Base-by-base conservation (phyloP, 1,140 invertebrate genomes). In the Drosophila nasuta region DNA sequence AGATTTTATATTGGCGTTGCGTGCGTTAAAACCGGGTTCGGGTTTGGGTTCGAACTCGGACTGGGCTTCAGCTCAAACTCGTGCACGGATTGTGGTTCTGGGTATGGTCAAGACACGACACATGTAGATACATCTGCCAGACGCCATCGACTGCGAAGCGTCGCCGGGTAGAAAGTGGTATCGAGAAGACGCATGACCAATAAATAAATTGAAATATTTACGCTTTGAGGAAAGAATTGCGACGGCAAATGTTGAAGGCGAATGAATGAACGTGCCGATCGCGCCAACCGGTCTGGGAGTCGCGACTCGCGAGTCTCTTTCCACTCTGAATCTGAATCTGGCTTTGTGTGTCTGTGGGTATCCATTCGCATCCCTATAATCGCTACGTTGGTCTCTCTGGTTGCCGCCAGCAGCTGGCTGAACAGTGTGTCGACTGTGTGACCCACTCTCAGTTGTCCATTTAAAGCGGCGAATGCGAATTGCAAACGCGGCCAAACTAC, bases 201-300 rank as follows among this genome's bases (percentile, higher is more conserved):
- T 77, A 83, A 87, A 87, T 83, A 83, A 88, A 87, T 87, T 87
- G 83, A 87, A 87, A 87, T 87, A 83, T 83, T 87, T 77, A 87
- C 80, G 83, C 79, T 82, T 63, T 73, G 25, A 65, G 48, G 25
- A 73, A 86, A 77, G 77, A 88, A 88, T 77, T 68, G 33, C 38
- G 35, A 38, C 6, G 35, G 15, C 25, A 25, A 25, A 25, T 4
- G 20, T 25, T 25, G 54, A 8, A 20, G 20, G 41, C 46, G 58
- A 66, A 63, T 46, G 56, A 43, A 82, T 64, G 13, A 62, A 64
- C 59, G 38, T 63, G 25, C 45, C 33, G 38, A 69, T 69, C 67
- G 63, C 68, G 72, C 51, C 64, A 74, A 77, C 71, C 75, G 75
- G 75, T 78, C 65, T 62, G 72, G 43, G 59, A 70, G 77, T 67